Conservation (phyloP, 1,140 invertebrate species). For the Calephelis nemesis region DNA sequence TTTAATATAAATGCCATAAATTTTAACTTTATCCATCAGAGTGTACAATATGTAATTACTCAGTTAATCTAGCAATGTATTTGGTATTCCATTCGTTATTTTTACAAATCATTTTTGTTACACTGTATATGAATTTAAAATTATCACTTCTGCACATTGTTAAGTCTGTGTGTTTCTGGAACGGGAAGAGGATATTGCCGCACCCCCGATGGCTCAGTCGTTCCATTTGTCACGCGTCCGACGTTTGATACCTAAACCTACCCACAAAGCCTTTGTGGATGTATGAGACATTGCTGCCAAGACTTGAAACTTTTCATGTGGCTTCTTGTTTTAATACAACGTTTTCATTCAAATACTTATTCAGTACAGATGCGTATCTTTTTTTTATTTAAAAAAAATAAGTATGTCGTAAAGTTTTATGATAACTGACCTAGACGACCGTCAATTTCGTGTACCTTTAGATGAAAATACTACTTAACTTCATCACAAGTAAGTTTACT, state of each 20-base stretch:
- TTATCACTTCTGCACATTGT: conserved; percentile 21
- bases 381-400: no score
- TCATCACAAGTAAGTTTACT: no score
- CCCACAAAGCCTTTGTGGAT: conserved; percentile 45
- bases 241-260: conserved; percentile 46
- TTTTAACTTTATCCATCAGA: no score
- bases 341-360: neutral
- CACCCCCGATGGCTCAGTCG: conserved; percentile 55
- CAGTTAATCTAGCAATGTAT: no score
- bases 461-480: no score
- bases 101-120: neutral
- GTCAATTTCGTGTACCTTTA: no score
- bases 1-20: no score
- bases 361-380: no score
- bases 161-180: conserved; percentile 28
- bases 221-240: conserved; percentile 61
- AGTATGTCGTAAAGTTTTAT: no score
- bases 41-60: no score
- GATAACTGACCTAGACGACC: no score
- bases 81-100: neutral
- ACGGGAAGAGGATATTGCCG: conserved; percentile 60
- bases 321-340: neutral
- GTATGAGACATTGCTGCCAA: conserved; percentile 41
- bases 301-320: conserved; percentile 16
- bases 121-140: neutral